A percentile compares a stretch with the other conserved stretches of the same genome.
Conservation (phyloP, 2,797 vertebrate species). For the Merluccius polli region DNA sequence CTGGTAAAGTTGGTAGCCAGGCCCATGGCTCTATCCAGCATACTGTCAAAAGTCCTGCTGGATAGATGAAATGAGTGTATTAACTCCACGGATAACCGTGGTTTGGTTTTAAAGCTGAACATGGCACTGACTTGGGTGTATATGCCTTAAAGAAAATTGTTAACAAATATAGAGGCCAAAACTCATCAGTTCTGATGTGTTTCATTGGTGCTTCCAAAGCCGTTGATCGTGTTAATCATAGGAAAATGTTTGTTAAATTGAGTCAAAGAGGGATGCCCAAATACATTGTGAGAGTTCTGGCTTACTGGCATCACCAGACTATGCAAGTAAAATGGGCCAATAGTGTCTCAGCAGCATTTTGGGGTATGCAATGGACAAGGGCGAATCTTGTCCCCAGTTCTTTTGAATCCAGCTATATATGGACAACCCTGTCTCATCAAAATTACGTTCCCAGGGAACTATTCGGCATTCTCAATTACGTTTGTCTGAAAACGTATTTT, state of each 20-base stretch:
- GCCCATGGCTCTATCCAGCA: background rate
- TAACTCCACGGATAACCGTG: background rate
- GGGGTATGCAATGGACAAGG: too few relatives aligned
- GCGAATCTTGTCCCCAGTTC: too few relatives aligned
- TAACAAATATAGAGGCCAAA: conserved; percentile 3
- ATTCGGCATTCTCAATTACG: too few relatives aligned
- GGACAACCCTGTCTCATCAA: too few relatives aligned
- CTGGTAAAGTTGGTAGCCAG: background rate
- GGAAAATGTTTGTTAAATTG: background rate
- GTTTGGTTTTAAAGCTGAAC: background rate
- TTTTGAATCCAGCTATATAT: too few relatives aligned
- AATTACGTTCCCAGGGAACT: too few relatives aligned
- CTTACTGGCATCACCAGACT: too few relatives aligned
- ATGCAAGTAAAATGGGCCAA: too few relatives aligned
- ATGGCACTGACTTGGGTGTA: background rate
- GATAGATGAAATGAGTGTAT: background rate
- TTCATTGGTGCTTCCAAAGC: background rate
- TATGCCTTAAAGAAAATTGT: background rate
- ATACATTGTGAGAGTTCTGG: too few relatives aligned
- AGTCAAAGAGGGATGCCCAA: background rate
- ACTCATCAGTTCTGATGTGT: background rate
- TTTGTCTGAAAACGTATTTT: too few relatives aligned
- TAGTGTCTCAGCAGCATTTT: too few relatives aligned
- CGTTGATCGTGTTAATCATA: background rate
- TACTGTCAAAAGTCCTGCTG: conserved; percentile 3